Base-by-base conservation (phyloP, 2,888 invertebrate genomes). In the Priocnemis perturbator region DNA sequence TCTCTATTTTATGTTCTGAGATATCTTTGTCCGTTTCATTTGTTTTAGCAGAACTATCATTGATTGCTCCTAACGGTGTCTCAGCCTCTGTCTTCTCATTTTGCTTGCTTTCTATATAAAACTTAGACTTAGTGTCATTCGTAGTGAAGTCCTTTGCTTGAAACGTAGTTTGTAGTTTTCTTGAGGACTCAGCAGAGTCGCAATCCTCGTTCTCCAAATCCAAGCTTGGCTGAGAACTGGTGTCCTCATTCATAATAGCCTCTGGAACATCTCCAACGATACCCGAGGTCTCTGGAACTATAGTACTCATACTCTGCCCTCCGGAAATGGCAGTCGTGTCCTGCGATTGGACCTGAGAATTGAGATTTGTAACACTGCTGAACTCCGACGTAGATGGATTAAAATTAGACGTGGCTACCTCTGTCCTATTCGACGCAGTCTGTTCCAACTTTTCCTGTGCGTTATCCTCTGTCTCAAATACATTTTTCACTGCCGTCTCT, bases 381-480 rank as follows among this genome's bases (percentile, higher is more conserved):
- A 86, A 85, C 37, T 86, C 85, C 0, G 81, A 74, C 0, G 76
- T 62, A 0, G 83, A 74, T 2, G 83, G 64, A 23, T 78, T 76
- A 56, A 85, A 86, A 44, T 71, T 76, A 0, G 85, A 73, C 0
- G 73, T 60, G 0, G 77, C 93, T 15, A 92, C 91, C 73, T 93
- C 93, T 15, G 92, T 90, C 88, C 90, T 57, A 89, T 90, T 44
- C 92, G 91, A 79, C 91, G 93, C 19, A 3, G 71, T 73, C 0
- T 76, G 70, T 4, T 81, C 77, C 0, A 76, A 84, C 93, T 94
- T 78, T 91, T 92, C 80, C 5, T 73, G 77, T 1, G 68, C n/a
- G n/a, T 19, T 26, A 45, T 81, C 79, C 2, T 78, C 81, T 0
- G 57, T 11, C 3, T 56, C 69, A 26, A 78, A 80, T 5, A 72